These are phyloP conservation scores for Himalopsyche tibetana DNA, from an alignment of 2,888 invertebrate species.

Conservation along the genomic window DNA sequence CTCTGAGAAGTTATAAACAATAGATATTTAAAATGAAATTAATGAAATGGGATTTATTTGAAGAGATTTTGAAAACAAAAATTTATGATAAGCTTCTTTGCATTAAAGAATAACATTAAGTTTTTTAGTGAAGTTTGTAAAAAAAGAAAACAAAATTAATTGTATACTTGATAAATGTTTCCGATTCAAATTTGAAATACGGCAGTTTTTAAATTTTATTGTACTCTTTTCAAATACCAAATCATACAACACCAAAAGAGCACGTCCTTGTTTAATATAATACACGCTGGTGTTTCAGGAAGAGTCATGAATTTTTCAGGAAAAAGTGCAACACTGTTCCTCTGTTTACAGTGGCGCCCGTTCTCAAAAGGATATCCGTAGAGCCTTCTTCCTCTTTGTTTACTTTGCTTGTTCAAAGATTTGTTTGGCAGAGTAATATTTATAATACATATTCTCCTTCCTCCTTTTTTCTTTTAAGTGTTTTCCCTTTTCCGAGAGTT, in stretches of 20 bases:
- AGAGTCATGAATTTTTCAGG: not conserved
- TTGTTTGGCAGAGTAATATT: conserved; percentile 30
- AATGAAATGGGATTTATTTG: too few species aligned
- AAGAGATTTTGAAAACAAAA: too few species aligned
- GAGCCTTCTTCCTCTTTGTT: conserved; percentile 22
- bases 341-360: conserved; percentile 27
- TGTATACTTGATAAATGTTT: too few species aligned
- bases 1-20: too few species aligned
- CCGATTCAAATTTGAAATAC: too few species aligned
- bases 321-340: conserved; percentile 16
- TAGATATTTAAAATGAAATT: too few species aligned
- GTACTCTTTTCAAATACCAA: not conserved
- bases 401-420: conserved; percentile 28
- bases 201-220: too few species aligned
- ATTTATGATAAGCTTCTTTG: too few species aligned
- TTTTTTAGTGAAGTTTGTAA: too few species aligned
- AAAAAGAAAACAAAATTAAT: too few species aligned
- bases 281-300: not conserved
- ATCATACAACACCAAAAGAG: not conserved
- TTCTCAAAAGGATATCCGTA: conserved; percentile 17
- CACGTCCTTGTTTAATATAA: conserved; percentile 2
- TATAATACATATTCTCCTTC: conserved; percentile 9
- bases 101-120: too few species aligned
- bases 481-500: conserved; percentile 20
- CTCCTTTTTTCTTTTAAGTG: conserved; percentile 14